These are phyloP conservation scores for Ennomos erosarius DNA, from an alignment of 2,888 invertebrate genomes.

Conservation along the genomic window DNA sequence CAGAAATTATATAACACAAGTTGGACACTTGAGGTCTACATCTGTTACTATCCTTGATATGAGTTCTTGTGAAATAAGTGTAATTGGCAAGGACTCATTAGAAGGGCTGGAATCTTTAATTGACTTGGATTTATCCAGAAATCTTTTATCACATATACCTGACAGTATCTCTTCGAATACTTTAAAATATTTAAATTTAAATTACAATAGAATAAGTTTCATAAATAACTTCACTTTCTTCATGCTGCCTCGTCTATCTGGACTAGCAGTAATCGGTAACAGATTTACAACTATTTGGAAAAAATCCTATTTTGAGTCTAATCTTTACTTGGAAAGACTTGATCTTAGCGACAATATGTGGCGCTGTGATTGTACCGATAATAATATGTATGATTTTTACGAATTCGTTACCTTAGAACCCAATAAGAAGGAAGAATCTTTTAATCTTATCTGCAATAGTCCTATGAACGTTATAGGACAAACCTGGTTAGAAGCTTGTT, in stretches of 20 bases:
- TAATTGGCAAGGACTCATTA: constrained; percentile 84
- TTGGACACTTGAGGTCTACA: constrained; percentile 84
- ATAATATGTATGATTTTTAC: constrained; percentile 86
- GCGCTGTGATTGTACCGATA: constrained; percentile 89
- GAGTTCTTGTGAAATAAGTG: constrained; percentile 88
- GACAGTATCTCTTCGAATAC: constrained; percentile 86
- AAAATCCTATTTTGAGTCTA: constrained; percentile 85
- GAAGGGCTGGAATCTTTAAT: constrained; percentile 85
- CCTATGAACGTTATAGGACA: constrained; percentile 87
- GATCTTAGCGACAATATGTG: constrained; percentile 90
- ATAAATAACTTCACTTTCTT: constrained; percentile 87
- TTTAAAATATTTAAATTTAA: constrained; percentile 85
- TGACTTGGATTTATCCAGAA: constrained; percentile 87
- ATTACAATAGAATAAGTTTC: constrained; percentile 85
- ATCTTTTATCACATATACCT: constrained; percentile 87
- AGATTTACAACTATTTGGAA: constrained; percentile 87
- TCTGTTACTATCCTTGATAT: constrained; percentile 86
- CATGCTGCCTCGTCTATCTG: constrained; percentile 85
- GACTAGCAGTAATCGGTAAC: constrained; percentile 89
- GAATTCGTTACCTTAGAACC: constrained; percentile 85
- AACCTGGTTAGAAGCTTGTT: constrained; percentile 89
- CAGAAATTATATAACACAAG: constrained; percentile 86
- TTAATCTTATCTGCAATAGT: constrained; percentile 87
- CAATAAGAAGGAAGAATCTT: constrained; percentile 78
- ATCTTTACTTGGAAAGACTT: constrained; percentile 84